Evolutionary conservation across 2,797 vertebrate species (phyloP), one percentile per base, ranked within the genome.

Genomic region (Cottoperca gobio): DNA sequence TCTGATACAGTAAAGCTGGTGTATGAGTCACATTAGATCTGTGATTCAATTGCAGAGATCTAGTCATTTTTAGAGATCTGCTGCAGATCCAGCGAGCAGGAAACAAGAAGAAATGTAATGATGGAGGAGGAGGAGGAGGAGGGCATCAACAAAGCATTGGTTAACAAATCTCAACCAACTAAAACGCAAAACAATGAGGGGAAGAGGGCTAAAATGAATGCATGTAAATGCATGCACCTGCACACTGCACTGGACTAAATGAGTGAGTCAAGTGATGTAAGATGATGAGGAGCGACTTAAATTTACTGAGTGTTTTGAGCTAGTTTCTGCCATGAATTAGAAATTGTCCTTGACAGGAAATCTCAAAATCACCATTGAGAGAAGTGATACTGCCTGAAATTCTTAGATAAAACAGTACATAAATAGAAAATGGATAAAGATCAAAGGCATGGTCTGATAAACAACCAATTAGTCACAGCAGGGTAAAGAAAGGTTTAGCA

Each of bases 401-500:
- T 75, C 42, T 71, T 52, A 33, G 52, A 77, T 46, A 61, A 33
- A 66, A 42, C 16, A 57, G 26, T 28, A 71, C 65, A 78, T 63
- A 55, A 65, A 70, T 23, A 68, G 55, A 84, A 76, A 70, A 79
- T 33, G 42, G 64, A 81, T 85, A 75, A 58, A 83, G 64, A 86
- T 86, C 79, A 90, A 83, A 92, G 54, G 55, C 71, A 66, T 8
- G 72, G 73, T 67, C 75, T 73, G 83, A 83, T 83, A 81, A 86
- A 86, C 84, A 86, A 84, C 65, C 89, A 86, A 85, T 92, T 89
- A 82, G 88, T 91, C 86, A 84, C 76, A 86, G 86, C 71, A 62
- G 73, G 69, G 80, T 63, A 66, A 85, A 69, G 24, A 78, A 70
- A 75, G 79, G 76, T 84, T 82, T 70, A 73, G 70, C 49, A n/a